Conservation (phyloP, 1,140 invertebrate species). For the Octopus bimaculoides region DNA sequence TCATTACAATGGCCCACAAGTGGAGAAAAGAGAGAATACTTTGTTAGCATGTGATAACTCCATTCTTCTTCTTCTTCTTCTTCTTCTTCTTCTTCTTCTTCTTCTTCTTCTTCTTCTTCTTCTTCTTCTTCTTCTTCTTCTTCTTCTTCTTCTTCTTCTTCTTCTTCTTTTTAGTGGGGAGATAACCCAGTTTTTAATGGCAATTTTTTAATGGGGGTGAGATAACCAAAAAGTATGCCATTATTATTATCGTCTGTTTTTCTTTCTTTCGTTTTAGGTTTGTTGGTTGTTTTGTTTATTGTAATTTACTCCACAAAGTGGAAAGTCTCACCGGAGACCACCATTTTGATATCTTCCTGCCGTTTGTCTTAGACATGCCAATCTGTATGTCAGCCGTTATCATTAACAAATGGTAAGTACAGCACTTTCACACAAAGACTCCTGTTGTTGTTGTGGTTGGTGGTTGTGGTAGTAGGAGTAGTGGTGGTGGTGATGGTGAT, state of each 20-base stretch:
- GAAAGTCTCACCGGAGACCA: slow-evolving; percentile 30
- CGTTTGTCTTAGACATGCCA: slow-evolving; percentile 40
- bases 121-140: slow-evolving; percentile 37
- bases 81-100: slow-evolving; percentile 9
- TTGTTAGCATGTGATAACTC: not conserved
- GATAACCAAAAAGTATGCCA: no score
- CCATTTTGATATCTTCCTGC: slow-evolving; percentile 26
- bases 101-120: slow-evolving; percentile 10
- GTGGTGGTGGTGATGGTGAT: no score
- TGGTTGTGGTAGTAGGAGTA: no score
- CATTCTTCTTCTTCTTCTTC: slow-evolving; percentile 10
- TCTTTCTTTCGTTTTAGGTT: slow-evolving; percentile 27
- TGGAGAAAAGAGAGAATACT: no score
- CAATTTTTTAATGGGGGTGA: no score
- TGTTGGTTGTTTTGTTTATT: slow-evolving; percentile 37
- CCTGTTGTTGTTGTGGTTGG: not conserved
- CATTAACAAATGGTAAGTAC: slow-evolving; percentile 44
- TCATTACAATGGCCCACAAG: no score
- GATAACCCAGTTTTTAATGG: no score
- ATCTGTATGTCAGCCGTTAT: slow-evolving; percentile 40
- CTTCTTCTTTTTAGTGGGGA: slow-evolving; percentile 22
- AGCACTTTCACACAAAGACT: not conserved
- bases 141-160: slow-evolving; percentile 39
- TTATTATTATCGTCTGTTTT: not conserved
- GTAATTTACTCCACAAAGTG: slow-evolving; percentile 35